Conservation (phyloP, 2,113 vertebrate species). For the Pituophis catenifer region DNA sequence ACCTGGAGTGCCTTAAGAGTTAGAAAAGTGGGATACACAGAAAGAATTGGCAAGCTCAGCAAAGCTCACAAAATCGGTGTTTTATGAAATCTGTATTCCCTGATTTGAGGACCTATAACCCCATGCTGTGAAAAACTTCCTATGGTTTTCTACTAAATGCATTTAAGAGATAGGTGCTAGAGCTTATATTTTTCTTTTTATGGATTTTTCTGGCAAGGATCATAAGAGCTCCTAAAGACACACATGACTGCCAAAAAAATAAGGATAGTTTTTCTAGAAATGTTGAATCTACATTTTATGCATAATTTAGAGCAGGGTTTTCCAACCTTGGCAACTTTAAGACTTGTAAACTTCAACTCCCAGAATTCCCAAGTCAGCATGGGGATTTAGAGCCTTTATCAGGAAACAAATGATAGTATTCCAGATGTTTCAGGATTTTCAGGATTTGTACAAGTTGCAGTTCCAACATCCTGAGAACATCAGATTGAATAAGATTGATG, state of each 20-base stretch:
- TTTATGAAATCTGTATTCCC: not conserved
- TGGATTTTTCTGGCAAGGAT: not conserved
- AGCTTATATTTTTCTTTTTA: not conserved
- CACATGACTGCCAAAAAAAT: not conserved
- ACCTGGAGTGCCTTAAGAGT: not conserved
- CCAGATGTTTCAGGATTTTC: not conserved
- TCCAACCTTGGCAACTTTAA: not conserved
- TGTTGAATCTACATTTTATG: not conserved
- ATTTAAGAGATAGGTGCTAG: not conserved
- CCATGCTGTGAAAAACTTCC: not conserved
- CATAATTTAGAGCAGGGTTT: too few relatives aligned
- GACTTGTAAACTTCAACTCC: not conserved
- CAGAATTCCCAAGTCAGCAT: not conserved
- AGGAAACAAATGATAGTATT: not conserved
- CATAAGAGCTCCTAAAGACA: not conserved
- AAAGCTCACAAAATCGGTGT: not conserved
- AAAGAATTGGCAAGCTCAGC: rapidly evolving
- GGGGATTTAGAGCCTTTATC: not conserved
- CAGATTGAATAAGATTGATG: not conserved
- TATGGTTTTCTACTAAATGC: not conserved
- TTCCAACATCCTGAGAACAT: not conserved
- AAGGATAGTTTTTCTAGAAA: not conserved
- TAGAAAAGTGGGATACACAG: not conserved
- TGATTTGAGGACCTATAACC: not conserved
- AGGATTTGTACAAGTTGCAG: not conserved